phyloP scores from a whole-genome alignment of 2,113 vertebrate genomes.

The Mionectes macconnelli region DNA sequence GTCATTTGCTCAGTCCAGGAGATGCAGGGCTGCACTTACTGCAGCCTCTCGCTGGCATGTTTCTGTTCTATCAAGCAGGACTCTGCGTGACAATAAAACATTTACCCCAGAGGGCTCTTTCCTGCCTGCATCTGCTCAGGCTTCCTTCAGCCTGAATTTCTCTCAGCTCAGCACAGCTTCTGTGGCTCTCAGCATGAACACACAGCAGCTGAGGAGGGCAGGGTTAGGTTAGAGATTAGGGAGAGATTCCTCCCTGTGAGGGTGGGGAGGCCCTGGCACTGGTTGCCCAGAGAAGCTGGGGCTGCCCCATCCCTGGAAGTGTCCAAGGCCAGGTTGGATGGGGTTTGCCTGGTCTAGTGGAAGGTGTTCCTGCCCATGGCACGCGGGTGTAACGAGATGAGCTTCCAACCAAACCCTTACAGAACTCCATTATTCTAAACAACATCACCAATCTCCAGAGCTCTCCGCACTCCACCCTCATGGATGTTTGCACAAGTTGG shows the following conservation, averaged over 20 bases:
- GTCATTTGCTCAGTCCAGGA: not conserved
- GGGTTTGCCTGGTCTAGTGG: not conserved
- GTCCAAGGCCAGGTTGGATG: accelerated
- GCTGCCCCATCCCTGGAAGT: not conserved
- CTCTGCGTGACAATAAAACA: not conserved
- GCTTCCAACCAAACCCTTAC: not conserved
- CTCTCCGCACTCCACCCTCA: not conserved
- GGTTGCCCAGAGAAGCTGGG: not conserved
- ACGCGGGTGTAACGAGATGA: not conserved
- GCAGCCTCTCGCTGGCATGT: accelerated
- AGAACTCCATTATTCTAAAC: not conserved
- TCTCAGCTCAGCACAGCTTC: not conserved
- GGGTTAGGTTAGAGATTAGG: not conserved
- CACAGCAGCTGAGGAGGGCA: not conserved
- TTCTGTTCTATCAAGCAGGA: accelerated
- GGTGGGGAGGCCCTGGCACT: not conserved
- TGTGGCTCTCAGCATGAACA: not conserved
- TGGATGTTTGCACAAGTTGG: not conserved
- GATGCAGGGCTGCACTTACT: accelerated
- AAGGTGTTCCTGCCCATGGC: not conserved
- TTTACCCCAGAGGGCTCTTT: accelerated
- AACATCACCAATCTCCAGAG: not conserved
- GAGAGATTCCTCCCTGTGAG: not conserved
- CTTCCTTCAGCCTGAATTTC: not conserved
- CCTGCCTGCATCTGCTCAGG: not conserved